phyloP scores from a whole-genome alignment of 2,797 vertebrate species.

The Gymnothorax reevesii region DNA sequence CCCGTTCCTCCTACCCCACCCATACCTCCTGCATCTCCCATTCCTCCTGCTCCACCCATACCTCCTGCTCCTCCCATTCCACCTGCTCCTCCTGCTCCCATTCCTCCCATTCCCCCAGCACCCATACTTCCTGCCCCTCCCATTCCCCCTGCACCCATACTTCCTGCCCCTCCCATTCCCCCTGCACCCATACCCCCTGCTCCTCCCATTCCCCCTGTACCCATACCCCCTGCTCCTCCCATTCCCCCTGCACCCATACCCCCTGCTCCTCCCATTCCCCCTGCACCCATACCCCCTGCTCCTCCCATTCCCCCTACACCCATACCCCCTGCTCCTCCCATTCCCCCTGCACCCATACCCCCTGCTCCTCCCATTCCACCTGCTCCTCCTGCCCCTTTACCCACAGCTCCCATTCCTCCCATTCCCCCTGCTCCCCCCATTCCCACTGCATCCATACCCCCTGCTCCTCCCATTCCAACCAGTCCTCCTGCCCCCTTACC shows the following conservation, averaged over 20 bases:
- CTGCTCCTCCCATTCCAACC: slow-evolving; percentile 40
- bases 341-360: neutral
- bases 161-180: neutral
- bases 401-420: neutral
- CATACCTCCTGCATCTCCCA: neutral
- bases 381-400: slow-evolving; percentile 39
- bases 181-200: neutral
- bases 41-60: neutral
- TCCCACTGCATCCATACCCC: slow-evolving; percentile 53
- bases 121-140: neutral
- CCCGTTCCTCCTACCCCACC: neutral
- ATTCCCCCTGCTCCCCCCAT: slow-evolving; percentile 9
- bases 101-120: neutral
- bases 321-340: neutral
- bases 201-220: neutral
- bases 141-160: neutral
- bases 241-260: neutral
- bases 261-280: neutral
- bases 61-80: neutral
- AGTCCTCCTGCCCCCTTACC: neutral
- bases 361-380: slow-evolving; percentile 32
- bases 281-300: neutral
- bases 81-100: neutral
- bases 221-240: neutral
- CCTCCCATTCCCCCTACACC: slow-evolving; percentile 1